Percentiles rank a stretch among this genome's conserved stretches.
These are phyloP conservation scores for Nymphalis c-album DNA, from an alignment of 2,888 invertebrate genomes.

Conservation along the genomic window DNA sequence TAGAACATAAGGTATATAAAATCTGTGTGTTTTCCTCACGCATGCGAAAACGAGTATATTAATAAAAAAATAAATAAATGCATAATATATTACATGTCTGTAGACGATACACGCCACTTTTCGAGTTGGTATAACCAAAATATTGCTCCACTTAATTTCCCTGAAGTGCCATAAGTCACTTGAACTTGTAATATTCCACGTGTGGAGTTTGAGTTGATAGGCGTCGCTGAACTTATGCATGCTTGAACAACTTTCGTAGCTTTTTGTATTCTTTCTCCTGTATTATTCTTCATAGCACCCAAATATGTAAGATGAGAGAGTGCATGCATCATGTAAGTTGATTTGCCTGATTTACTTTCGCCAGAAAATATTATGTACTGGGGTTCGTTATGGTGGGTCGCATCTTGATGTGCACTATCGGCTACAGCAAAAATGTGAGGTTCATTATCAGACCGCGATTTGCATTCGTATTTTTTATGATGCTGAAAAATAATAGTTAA, in stretches of 20 bases:
- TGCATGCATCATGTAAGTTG: conserved; percentile 89
- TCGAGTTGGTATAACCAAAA: conserved; percentile 93
- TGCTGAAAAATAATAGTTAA: conserved; percentile 78
- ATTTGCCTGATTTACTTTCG: conserved; percentile 95
- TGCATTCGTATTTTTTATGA: conserved; percentile 89
- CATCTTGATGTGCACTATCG: conserved; percentile 94
- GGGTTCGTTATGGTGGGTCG: conserved; percentile 91
- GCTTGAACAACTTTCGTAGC: conserved; percentile 87
- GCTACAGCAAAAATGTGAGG: conserved; percentile 95
- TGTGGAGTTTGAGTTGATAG: conserved; percentile 92
- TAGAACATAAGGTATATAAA: too few species aligned
- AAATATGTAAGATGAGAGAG: conserved; percentile 90
- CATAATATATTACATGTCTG: conserved; percentile 82
- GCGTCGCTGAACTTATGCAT: conserved; percentile 92
- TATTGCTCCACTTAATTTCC: conserved; percentile 93
- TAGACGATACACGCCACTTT: conserved; percentile 92
- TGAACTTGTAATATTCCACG: conserved; percentile 90
- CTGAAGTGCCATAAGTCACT: conserved; percentile 90
- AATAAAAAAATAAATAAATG: too few species aligned
- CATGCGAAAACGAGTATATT: too few species aligned
- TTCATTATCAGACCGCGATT: conserved; percentile 93
- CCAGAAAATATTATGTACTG: conserved; percentile 94
- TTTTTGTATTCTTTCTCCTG: conserved; percentile 83
- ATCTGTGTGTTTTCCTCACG: too few species aligned
- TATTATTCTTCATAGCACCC: conserved; percentile 87